Conservation (phyloP, 1,140 invertebrate species). For the Diachasma alloeum region DNA sequence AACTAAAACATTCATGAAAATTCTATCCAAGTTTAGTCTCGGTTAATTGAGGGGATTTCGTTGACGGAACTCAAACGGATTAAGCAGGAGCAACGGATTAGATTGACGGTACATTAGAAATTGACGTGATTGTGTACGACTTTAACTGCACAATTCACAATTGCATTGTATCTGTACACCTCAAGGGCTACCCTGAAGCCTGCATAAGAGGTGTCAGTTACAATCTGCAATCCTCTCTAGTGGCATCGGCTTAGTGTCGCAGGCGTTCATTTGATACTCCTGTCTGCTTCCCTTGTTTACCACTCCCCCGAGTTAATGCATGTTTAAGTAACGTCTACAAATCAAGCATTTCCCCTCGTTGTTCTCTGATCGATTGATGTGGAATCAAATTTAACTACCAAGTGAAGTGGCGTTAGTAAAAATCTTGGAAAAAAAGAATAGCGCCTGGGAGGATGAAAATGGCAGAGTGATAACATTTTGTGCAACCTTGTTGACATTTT, state of each 20-base stretch:
- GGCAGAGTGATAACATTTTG: no score
- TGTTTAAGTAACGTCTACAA: neutral
- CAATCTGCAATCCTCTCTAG: conserved; percentile 25
- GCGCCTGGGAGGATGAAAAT: no score
- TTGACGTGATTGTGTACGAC: neutral
- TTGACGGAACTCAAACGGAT: neutral
- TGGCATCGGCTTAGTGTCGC: conserved; percentile 31
- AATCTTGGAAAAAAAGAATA: no score
- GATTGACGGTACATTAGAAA: neutral
- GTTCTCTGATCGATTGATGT: neutral
- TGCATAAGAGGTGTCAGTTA: conserved; percentile 23
- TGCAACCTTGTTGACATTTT: no score
- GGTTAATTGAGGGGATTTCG: neutral
- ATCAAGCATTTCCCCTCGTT: neutral
- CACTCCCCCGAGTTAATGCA: neutral
- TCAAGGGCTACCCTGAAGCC: conserved; percentile 21
- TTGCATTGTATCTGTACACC: neutral
- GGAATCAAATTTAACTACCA: no score
- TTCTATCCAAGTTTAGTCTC: neutral
- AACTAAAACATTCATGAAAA: neutral
- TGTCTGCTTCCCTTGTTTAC: conserved; percentile 18
- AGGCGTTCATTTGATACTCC: neutral
- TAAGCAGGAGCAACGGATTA: neutral
- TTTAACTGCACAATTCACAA: neutral
- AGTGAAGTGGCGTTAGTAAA: no score